A percentile compares a stretch with the other conserved stretches of the same genome.
phyloP scores from a whole-genome alignment of 1,140 invertebrate species.

The Himalopsyche phryganea region DNA sequence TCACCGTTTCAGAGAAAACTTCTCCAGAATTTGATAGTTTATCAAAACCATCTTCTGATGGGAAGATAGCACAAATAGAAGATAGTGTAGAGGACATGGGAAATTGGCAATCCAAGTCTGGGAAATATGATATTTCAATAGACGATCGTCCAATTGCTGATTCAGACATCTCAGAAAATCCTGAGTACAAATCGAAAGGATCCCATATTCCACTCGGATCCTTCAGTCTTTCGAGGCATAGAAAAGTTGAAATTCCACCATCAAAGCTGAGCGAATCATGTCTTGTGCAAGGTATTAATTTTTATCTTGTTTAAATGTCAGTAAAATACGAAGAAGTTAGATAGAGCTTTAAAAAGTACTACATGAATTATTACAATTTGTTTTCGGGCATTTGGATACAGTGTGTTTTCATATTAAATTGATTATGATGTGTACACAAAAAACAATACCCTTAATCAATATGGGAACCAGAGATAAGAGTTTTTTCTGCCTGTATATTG shows the following conservation, averaged over 20 bases:
- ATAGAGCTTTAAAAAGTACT: no score
- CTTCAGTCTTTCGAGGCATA: slow-evolving; percentile 46
- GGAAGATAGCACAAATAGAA: slow-evolving; percentile 29
- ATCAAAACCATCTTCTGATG: slow-evolving; percentile 10
- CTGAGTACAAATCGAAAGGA: slow-evolving; percentile 43
- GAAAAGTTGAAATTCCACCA: slow-evolving; percentile 47
- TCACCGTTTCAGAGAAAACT: slow-evolving; percentile 2
- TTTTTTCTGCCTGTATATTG: no score
- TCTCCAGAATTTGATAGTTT: slow-evolving; percentile 7
- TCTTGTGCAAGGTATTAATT: slow-evolving; percentile 14
- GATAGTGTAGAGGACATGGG: slow-evolving; percentile 41
- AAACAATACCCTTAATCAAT: no score
- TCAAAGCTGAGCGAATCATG: slow-evolving; percentile 37
- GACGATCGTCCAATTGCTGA: slow-evolving; percentile 28
- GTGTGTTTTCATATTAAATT: no score
- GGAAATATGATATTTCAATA: slow-evolving; percentile 30
- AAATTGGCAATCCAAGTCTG: slow-evolving; percentile 37
- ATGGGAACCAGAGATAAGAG: no score
- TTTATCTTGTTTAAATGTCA: no score
- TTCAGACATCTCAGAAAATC: slow-evolving; percentile 5
- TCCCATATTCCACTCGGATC: slow-evolving; percentile 40
- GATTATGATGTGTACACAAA: no score
- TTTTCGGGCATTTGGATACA: background rate
- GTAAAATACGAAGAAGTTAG: no score
- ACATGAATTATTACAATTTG: background rate